phyloP scores from a whole-genome alignment of 1,140 invertebrate species.

The Drosophila novamexicana region DNA sequence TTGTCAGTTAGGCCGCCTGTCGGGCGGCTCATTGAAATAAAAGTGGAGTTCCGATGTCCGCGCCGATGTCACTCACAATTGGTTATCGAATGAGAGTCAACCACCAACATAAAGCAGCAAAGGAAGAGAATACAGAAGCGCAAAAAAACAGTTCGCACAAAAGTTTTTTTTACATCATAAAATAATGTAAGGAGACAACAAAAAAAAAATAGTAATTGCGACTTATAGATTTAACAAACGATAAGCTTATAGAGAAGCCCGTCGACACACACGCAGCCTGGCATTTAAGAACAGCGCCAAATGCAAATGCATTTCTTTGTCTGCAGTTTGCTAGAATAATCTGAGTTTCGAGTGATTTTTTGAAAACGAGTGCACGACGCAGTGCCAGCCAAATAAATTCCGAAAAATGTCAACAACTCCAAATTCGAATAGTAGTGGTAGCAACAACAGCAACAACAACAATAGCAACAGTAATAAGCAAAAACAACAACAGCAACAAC shows the following conservation, averaged over 20 bases:
- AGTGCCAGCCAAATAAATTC: conserved; percentile 41
- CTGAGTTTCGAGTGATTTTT: conserved; percentile 22
- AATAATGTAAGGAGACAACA: conserved; percentile 29
- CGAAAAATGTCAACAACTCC: conserved; percentile 81
- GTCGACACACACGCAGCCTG: background rate
- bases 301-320: conserved; percentile 49
- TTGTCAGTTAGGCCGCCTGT: background rate
- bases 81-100: conserved; percentile 22
- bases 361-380: conserved; percentile 24
- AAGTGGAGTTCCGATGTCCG: background rate
- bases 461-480: conserved; percentile 45
- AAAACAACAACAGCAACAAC: conserved; percentile 51
- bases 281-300: background rate
- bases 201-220: conserved; percentile 35
- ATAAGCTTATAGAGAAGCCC: conserved; percentile 28
- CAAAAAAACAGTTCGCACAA: conserved; percentile 46
- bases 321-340: conserved; percentile 45
- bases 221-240: conserved; percentile 41
- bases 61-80: conserved; percentile 11
- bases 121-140: conserved; percentile 35
- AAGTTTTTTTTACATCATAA: conserved; percentile 34
- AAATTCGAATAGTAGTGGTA: conserved; percentile 73
- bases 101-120: conserved; percentile 24
- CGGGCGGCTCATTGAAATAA: background rate
- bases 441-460: conserved; percentile 56